Conservation (phyloP, 1,140 invertebrate species). For the Heterodera schachtii region DNA sequence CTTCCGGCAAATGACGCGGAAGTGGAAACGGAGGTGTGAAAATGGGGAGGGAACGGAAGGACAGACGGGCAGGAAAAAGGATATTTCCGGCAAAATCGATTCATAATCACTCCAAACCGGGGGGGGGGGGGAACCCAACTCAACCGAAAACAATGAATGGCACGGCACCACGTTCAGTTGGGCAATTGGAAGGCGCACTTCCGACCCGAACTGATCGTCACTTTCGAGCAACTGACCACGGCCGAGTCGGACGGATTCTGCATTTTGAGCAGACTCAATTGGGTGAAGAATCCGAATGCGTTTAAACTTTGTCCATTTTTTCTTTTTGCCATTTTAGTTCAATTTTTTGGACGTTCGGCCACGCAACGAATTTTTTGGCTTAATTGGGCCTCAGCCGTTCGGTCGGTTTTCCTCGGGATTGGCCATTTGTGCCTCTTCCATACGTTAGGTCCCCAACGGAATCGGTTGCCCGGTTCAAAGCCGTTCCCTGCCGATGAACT, state of each 20-base stretch:
- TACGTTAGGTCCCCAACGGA: constrained; percentile 16
- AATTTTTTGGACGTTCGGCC: constrained; percentile 47
- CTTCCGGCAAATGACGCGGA: constrained; percentile 35
- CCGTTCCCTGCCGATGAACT: constrained; percentile 47
- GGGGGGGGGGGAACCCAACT: no score
- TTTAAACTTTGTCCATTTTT: neutral
- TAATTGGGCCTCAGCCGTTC: constrained; percentile 18
- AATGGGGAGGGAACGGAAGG: neutral
- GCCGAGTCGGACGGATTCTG: constrained; percentile 38
- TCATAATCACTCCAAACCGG: neutral
- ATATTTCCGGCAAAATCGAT: no score
- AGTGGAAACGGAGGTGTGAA: constrained; percentile 31
- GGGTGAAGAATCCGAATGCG: constrained; percentile 23
- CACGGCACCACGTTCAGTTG: constrained; percentile 33
- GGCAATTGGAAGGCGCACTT: constrained; percentile 49
- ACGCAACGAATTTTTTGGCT: constrained; percentile 49
- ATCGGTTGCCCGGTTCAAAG: constrained; percentile 39
- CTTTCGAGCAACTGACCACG: constrained; percentile 45
- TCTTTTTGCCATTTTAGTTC: constrained; percentile 31
- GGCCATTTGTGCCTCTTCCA: constrained; percentile 6
- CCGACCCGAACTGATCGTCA: constrained; percentile 35
- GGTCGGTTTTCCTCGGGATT: neutral
- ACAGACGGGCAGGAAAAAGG: constrained; percentile 17
- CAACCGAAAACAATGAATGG: neutral
- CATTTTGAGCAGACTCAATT: constrained; percentile 43